Base-by-base conservation (phyloP, 2,797 vertebrate genomes). In the Delichon dasypus region DNA sequence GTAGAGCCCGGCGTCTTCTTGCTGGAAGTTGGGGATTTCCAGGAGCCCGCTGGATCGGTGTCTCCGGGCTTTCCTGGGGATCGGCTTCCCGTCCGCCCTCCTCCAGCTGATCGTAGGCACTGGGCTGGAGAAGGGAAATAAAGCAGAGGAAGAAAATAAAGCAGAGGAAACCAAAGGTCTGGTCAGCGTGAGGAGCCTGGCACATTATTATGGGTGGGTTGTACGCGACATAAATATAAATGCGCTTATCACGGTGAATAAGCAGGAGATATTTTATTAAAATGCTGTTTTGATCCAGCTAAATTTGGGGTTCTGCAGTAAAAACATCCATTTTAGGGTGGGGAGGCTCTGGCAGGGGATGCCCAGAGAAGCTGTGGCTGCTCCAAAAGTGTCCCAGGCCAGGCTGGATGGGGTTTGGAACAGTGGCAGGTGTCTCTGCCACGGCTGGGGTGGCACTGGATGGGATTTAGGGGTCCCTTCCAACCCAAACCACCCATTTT, bases 21-120 rank as follows among this genome's bases (percentile, higher is more conserved):
- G 99, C 97, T 99, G 99, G 88, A 99, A 99, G 72, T 99, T 99
- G 7, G 99, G 99, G 96, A 99, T 99, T 96, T 99, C 99, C 26
- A 99, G 97, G 58, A 99, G 98, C 4, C 99, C 99, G 12, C 98
- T 99, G 7, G 98, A 98, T 67, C 98, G 98, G 94, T 98, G 98
- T 53, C 98, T 98, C 92, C 99, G 98, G 71, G 99, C 98, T 92
- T 99, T 99, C 72, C 98, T 97, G 18, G 99, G 98, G 65, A 99
- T 98, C 5, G 98, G 98, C 20, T 98, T 98, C 6, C 98, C 98
- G 5, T 99, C 99, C 2, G 97, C 98, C 93, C 98, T 98, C 92
- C 98, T 98, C 99, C 99, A 99, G 93, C 96, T 98, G 94, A 99
- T 99, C 0, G 98, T 98, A 3, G 99, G 99, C 13, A 99, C 99